phyloP scores from a whole-genome alignment of 2,888 invertebrate species.

The Tiphia femorata region DNA sequence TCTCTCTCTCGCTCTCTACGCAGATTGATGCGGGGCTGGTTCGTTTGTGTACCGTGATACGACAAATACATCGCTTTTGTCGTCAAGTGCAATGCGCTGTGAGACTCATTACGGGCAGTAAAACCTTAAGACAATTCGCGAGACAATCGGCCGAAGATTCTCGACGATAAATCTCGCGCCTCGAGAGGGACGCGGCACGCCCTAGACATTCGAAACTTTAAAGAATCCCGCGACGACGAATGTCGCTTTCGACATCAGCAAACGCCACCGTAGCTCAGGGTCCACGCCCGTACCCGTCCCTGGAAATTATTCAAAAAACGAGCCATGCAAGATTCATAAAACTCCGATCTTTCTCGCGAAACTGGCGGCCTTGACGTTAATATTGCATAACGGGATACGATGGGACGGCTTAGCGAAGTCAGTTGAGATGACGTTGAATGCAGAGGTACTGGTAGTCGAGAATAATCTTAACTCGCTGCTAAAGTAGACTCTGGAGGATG shows the following conservation, averaged over 20 bases:
- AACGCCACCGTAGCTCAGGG: too few species aligned
- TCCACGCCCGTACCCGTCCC: not conserved
- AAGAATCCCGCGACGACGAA: too few species aligned
- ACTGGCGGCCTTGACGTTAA: not conserved
- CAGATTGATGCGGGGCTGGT: constrained; percentile 36
- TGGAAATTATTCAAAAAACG: not conserved
- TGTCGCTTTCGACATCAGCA: constrained; percentile 1
- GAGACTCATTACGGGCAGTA: constrained; percentile 7
- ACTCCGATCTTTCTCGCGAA: not conserved
- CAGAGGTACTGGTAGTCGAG: too few species aligned
- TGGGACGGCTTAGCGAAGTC: constrained; percentile 24
- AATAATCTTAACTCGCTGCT: too few species aligned
- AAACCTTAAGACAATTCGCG: constrained; percentile 2
- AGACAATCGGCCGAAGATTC: not conserved
- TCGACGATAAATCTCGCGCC: too few species aligned
- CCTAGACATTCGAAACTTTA: too few species aligned
- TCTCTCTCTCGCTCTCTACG: constrained; percentile 16
- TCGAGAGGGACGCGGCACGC: too few species aligned
- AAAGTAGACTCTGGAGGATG: too few species aligned
- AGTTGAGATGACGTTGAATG: too few species aligned
- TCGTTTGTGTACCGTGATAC: constrained; percentile 24
- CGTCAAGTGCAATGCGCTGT: constrained; percentile 21
- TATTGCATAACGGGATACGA: not conserved
- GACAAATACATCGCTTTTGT: constrained; percentile 40
- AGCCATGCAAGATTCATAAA: not conserved